Evolutionary conservation across 1,140 invertebrate genomes (phyloP).

Genomic region (Drosophila ambigua): DNA sequence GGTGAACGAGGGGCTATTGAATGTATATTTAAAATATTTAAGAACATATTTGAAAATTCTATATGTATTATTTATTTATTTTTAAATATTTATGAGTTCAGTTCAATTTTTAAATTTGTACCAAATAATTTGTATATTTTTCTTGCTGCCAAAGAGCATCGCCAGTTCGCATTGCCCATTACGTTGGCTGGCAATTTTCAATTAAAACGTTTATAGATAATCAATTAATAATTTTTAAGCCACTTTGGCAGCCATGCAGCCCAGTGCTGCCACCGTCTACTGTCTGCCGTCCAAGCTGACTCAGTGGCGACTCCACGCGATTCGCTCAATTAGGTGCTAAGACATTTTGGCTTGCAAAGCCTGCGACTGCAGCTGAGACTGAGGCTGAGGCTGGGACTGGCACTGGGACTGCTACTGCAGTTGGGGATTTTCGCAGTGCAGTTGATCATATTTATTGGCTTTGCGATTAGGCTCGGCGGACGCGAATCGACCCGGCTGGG

Average conservation of each 20-base stretch:
- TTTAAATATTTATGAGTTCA: no score
- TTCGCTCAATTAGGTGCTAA: constrained; percentile 73
- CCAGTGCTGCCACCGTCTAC: constrained; percentile 8
- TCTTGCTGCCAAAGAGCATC: constrained; percentile 31
- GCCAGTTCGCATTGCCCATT: neutral
- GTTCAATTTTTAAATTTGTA: no score
- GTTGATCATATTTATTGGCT: constrained; percentile 75
- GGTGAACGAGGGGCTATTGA: no score
- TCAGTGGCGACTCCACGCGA: constrained; percentile 51
- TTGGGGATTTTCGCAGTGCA: constrained; percentile 68
- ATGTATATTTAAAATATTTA: no score
- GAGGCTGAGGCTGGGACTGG: constrained; percentile 17
- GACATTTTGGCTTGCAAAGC: constrained; percentile 57
- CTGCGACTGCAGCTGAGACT: neutral
- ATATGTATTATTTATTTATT: no score
- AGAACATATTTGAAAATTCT: no score
- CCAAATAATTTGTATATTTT: no score
- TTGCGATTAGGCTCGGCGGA: constrained; percentile 48
- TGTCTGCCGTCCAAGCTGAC: constrained; percentile 35
- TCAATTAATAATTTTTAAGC: constrained; percentile 79
- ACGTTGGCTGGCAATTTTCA: constrained; percentile 45
- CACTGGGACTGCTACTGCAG: constrained; percentile 10
- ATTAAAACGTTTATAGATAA: constrained; percentile 81
- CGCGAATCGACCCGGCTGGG: constrained; percentile 26
- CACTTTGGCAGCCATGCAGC: constrained; percentile 49